These are phyloP conservation scores for Orius insidiosus DNA, from an alignment of 1,140 invertebrate species.

Conservation along the genomic window DNA sequence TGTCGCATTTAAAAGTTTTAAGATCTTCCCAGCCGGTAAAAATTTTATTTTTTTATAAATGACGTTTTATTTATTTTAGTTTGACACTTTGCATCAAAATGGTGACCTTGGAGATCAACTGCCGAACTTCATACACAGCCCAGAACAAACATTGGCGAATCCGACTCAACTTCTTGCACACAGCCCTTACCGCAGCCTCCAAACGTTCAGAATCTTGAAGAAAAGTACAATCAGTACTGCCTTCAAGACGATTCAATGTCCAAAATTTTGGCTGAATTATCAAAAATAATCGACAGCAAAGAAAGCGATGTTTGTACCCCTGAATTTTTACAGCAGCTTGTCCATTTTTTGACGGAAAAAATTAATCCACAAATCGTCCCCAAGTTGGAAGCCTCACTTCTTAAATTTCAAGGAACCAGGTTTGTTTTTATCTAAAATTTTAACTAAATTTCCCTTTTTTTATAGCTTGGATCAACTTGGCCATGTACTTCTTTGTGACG, in stretches of 20 bases:
- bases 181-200: too few species aligned
- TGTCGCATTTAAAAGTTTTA: constrained; percentile 42
- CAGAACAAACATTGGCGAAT: too few species aligned
- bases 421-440: too few species aligned
- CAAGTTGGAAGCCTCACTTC: constrained; percentile 14
- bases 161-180: too few species aligned
- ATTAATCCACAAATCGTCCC: constrained; percentile 8
- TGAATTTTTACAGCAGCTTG: constrained; percentile 12
- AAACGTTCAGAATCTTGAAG: too few species aligned
- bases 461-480: constrained; percentile 1
- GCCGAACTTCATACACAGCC: background rate
- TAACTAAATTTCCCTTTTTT: constrained; percentile 2
- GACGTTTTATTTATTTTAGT: background rate
- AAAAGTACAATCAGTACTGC: too few species aligned
- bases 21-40: constrained; percentile 27
- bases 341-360: constrained; percentile 4
- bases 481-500: constrained; percentile 1
- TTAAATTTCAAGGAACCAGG: constrained; percentile 19
- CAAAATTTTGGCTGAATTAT: constrained; percentile 8
- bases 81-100: background rate
- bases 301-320: constrained; percentile 7
- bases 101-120: too few species aligned
- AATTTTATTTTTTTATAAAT: background rate
- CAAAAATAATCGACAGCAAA: constrained; percentile 9
- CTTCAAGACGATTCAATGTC: too few species aligned